Evolutionary conservation across 2,888 invertebrate genomes (phyloP), one percentile per base, ranked within the genome.

Genomic region (Norana najaformis): DNA sequence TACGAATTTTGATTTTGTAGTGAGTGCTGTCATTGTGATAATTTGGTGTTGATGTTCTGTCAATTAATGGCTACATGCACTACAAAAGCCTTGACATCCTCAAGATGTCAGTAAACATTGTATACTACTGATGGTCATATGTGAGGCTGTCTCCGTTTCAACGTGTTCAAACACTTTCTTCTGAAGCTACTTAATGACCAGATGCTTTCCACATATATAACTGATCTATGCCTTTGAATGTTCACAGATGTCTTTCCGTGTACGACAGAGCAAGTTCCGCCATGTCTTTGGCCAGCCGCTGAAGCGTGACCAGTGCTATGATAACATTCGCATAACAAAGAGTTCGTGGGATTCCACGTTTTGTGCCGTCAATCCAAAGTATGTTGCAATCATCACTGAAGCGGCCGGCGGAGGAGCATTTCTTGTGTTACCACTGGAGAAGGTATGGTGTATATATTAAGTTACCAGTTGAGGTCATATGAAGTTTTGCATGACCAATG

Each of bases 321-420:
- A 98, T 95, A 97, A 97, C 95, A 97, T 98, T 92, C 97, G 97
- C 95, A 97, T 98, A 93, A 98, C 98, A 38, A 97, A 97, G 94
- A 98, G 97, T 94, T 97, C 98, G 38, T 98, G 98, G 96, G 98
- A 99, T 94, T 97, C 98, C 38, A 97, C 97, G 94, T 98, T 98
- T 95, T 98, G 98, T 95, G 97, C 97, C 2, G 98, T 98, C 91
- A 99, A 99, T 95, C 98, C 98, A 13, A 98, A 98, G 95, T 99
- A 98, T 95, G 96, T 99, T 93, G 99, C 98, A 37, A 96, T 98
- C 91, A 95, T 96, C 91, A 98, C 97, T 91, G 98, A 98, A 36
- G 98, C 98, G 94, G 98, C 98, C 30, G 98, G 98, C 23, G 98
- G 98, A 5, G 98, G 98, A 11, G 97, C 98, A 30, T 99, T 99